Conservation (phyloP, 1,140 invertebrate genomes). For the Medauroidea extradentata region DNA sequence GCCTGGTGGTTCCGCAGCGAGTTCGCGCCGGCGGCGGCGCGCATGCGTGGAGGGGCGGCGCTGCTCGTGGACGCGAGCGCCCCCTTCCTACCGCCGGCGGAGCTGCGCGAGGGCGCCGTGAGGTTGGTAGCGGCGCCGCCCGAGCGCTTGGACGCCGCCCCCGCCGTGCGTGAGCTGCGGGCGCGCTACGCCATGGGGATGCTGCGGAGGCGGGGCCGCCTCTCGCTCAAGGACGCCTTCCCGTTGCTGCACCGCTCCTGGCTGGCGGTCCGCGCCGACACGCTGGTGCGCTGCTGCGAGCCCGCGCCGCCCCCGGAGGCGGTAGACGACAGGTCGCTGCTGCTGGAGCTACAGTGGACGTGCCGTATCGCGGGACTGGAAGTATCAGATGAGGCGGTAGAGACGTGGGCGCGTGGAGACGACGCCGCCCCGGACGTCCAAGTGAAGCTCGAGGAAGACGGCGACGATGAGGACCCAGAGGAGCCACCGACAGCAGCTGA, state of each 20-base stretch:
- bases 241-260: conserved; percentile 48
- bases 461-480: conserved; percentile 20
- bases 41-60: conserved; percentile 44
- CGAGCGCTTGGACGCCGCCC: conserved; percentile 39
- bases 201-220: conserved; percentile 26
- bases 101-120: conserved; percentile 36
- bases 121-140: conserved; percentile 27
- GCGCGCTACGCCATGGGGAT: conserved; percentile 41
- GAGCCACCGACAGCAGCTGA: conserved; percentile 40
- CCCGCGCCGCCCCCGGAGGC: conserved; percentile 27
- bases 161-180: conserved; percentile 44
- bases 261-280: conserved; percentile 45
- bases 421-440: conserved; percentile 11
- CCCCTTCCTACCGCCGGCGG: conserved; percentile 39
- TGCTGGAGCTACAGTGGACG: conserved; percentile 41
- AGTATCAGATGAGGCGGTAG: conserved; percentile 40
- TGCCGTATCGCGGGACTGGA: conserved; percentile 44
- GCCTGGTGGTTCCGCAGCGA: conserved; percentile 52
- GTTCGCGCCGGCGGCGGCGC: conserved; percentile 47
- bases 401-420: conserved; percentile 40
- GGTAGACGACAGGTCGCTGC: conserved; percentile 34
- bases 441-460: conserved; percentile 24
- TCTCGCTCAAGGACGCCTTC: conserved; percentile 49
- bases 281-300: conserved; percentile 31
- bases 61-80: conserved; percentile 43